A percentile compares a stretch with the other conserved stretches of the same genome.
phyloP scores from a whole-genome alignment of 2,113 vertebrate genomes.

The Echinops telfairi region DNA sequence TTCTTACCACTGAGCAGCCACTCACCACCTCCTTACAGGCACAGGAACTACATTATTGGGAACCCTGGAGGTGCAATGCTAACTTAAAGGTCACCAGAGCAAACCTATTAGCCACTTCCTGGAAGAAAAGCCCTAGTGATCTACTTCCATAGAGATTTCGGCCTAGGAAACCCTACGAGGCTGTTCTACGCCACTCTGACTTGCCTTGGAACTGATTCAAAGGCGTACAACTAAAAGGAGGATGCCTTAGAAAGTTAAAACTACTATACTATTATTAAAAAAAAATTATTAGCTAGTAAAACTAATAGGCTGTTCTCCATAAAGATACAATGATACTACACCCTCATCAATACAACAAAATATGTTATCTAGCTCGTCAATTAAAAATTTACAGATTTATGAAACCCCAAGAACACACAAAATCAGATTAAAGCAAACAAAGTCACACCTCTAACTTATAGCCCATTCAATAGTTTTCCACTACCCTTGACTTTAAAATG shows the following conservation, averaged over 20 bases:
- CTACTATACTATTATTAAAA: neutral
- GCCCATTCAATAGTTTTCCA: neutral
- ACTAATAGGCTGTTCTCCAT: neutral
- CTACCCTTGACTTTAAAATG: neutral
- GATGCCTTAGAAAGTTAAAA: slow-evolving; percentile 8
- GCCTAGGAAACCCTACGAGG: neutral
- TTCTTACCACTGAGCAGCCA: neutral
- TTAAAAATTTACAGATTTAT: slow-evolving; percentile 29
- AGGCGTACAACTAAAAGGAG: neutral
- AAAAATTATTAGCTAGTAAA: too few species aligned
- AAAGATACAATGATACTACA: slow-evolving; percentile 41
- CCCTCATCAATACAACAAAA: slow-evolving; percentile 45
- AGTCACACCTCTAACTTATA: neutral
- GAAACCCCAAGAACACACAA: slow-evolving; percentile 16
- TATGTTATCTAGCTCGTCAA: neutral
- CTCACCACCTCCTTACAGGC: neutral
- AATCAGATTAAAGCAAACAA: slow-evolving; percentile 37
- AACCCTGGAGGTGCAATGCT: neutral
- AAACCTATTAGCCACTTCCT: neutral
- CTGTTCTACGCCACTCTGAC: neutral
- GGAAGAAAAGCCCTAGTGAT: neutral
- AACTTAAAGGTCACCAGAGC: neutral
- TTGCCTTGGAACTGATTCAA: neutral
- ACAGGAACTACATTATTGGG: too few species aligned
- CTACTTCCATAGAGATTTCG: neutral